Evolutionary conservation across 2,797 vertebrate genomes (phyloP).

Genomic region (Taeniopygia guttata): DNA sequence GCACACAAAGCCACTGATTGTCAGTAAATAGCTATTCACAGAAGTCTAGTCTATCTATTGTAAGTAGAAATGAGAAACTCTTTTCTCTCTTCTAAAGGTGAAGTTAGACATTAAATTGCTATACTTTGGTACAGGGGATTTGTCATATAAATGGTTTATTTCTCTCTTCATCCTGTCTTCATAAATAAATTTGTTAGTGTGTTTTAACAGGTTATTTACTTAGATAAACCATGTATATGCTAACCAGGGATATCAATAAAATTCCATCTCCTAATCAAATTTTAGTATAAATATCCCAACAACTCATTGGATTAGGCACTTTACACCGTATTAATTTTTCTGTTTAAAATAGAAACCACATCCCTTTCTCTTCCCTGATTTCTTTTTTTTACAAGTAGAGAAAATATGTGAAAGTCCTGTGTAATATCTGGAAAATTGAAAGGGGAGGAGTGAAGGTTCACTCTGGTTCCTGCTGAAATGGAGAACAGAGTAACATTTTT

Average conservation of each 20-base stretch:
- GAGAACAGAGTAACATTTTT: background rate
- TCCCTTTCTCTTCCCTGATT: background rate
- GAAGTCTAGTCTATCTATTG: background rate
- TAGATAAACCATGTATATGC: background rate
- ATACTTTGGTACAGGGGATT: background rate
- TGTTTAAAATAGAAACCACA: background rate
- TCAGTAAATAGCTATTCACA: background rate
- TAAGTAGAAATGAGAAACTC: background rate
- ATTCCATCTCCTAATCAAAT: background rate
- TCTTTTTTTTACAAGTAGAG: background rate
- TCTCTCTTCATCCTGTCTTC: background rate
- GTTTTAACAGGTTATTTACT: background rate
- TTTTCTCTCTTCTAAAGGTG: background rate
- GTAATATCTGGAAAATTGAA: background rate
- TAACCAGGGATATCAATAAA: background rate
- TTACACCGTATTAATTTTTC: background rate
- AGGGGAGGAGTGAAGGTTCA: background rate
- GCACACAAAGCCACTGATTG: background rate
- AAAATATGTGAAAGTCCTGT: background rate
- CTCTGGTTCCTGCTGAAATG: background rate
- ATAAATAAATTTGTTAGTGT: background rate
- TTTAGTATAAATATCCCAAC: background rate
- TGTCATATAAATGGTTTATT: background rate
- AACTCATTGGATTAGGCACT: background rate
- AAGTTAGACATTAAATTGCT: background rate